Conservation (phyloP, 2,797 vertebrate species). For the Sparus aurata region DNA sequence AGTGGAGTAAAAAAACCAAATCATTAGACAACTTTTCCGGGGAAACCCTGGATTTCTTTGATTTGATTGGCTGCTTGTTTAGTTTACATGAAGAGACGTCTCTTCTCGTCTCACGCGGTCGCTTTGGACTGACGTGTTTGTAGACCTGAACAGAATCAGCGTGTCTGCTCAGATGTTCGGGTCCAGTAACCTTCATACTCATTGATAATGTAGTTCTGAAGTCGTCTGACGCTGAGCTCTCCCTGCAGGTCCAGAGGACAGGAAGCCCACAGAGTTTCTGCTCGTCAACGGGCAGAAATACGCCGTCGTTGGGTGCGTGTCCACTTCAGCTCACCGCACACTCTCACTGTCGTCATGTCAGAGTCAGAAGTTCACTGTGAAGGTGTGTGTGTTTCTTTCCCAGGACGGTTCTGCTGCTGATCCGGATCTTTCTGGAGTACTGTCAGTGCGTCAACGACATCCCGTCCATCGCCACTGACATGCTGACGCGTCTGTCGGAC, state of each 20-base stretch:
- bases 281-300: slow-evolving; percentile 93
- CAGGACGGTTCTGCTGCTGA: slow-evolving; percentile 97
- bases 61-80: no score
- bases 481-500: slow-evolving; percentile 95
- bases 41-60: no score
- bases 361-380: not conserved
- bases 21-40: no score
- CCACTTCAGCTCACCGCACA: not conserved
- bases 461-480: slow-evolving; percentile 96
- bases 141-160: no score
- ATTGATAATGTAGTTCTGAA: no score
- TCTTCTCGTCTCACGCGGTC: not conserved
- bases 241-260: slow-evolving; percentile 87
- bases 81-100: not conserved
- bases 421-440: slow-evolving; percentile 98
- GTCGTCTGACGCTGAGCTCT: not conserved
- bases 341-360: not conserved
- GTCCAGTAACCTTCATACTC: not conserved
- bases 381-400: not conserved
- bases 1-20: no score
- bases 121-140: not conserved
- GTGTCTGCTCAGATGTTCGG: no score
- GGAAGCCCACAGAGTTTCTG: slow-evolving; percentile 92
- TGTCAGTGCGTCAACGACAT: slow-evolving; percentile 99
- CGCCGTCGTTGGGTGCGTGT: slow-evolving; percentile 95